Evolutionary conservation across 2,113 vertebrate genomes (phyloP), one percentile per base, ranked within the genome.

Genomic region (Alexandromys fortis): DNA sequence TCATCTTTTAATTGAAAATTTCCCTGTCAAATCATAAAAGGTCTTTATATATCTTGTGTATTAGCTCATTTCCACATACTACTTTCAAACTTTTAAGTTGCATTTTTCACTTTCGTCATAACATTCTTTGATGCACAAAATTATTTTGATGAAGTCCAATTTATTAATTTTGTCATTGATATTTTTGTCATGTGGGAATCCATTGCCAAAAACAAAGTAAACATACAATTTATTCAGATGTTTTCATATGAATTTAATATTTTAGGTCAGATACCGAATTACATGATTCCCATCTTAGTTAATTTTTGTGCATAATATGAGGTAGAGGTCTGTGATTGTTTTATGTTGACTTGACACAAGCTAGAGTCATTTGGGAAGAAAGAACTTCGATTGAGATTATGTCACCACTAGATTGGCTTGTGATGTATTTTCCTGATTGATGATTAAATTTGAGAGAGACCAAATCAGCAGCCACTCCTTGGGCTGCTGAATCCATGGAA

Each of bases 11-110:
- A 70, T 70, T 38, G 47, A 7, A 16, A 33, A 30, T 3, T 75
- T 42, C 68, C 38, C n/a, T 92, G 38, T 77, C 65, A 89, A n/a
- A 77, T 78, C 77, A 35, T 86, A 93, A 79, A 92, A 72, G 28
- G 76, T 79, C 10, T 72, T 93, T 79, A n/a, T n/a, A 42, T 79
- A 90, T 90, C 45, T 19, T 95, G 45, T 55, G 63, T 86, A 78
- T 52, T 65, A 79, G 16, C 24, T 22, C 17, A 47, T 79, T 65
- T 63, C 65, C 52, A 73, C 28, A 90, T 30, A 72, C 78, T 67
- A 79, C 52, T 93, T 86, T 42, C 55, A 28, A 86, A 72, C 42
- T 49, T 28, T 58, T 92, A n/a, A 5, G 8, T 38, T 87, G 16
- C 65, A 45, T n/a, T 75, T 91, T 91, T 68, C 24, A 76, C 35